These are phyloP conservation scores for Aldabrachelys gigantea DNA, from an alignment of 2,113 vertebrate genomes.

Conservation along the genomic window DNA sequence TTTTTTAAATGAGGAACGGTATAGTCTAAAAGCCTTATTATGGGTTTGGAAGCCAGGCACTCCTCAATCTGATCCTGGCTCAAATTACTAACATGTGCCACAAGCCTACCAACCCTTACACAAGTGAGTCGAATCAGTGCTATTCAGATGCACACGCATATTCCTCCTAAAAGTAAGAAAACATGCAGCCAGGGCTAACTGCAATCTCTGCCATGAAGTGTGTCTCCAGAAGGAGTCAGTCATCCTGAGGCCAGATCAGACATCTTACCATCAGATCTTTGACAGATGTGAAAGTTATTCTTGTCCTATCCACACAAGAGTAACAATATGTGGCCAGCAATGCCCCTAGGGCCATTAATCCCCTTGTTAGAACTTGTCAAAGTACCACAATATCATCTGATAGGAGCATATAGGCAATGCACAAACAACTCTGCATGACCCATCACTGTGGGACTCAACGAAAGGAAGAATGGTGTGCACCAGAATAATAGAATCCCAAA, in stretches of 20 bases:
- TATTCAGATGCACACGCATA: background rate
- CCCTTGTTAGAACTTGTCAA: slow-evolving; percentile 59
- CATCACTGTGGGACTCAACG: slow-evolving; percentile 36
- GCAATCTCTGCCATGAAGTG: background rate
- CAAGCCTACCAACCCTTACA: background rate
- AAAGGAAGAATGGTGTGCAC: slow-evolving; percentile 54
- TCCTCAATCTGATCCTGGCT: background rate
- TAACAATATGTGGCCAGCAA: slow-evolving; percentile 41
- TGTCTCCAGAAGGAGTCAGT: background rate
- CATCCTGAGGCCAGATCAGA: background rate
- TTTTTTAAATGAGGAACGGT: background rate
- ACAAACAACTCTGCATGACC: slow-evolving; percentile 62
- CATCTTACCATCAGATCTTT: background rate
- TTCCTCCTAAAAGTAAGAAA: background rate
- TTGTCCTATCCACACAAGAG: background rate
- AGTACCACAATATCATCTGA: slow-evolving; percentile 51
- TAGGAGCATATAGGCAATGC: slow-evolving; percentile 6
- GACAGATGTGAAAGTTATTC: background rate
- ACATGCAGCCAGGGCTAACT: background rate
- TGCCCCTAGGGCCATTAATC: slow-evolving; percentile 46
- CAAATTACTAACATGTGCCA: background rate
- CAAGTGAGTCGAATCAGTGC: background rate
- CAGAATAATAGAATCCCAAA: slow-evolving; percentile 65
- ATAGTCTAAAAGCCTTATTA: background rate
- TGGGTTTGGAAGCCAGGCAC: background rate